Conservation (phyloP, 1,140 invertebrate species). For the Gonioctena quinquepunctata region DNA sequence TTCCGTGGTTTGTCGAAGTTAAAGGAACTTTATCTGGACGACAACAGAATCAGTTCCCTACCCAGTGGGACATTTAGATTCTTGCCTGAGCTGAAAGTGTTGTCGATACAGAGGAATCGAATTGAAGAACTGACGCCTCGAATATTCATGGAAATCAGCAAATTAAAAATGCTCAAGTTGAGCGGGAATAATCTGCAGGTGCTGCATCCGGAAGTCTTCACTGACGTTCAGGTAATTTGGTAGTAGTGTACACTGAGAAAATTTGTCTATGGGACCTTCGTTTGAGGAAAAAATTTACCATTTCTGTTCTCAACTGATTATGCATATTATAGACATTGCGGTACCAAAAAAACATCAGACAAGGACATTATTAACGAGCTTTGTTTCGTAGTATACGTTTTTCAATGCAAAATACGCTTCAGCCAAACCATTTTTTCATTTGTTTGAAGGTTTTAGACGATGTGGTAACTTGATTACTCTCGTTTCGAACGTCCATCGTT, state of each 20-base stretch:
- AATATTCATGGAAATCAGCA: constrained; percentile 69
- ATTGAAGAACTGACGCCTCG: constrained; percentile 69
- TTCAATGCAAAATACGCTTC: too few species aligned
- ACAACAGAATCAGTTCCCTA: constrained; percentile 75
- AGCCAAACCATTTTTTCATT: too few species aligned
- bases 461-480: too few species aligned
- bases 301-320: too few species aligned
- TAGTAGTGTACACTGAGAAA: not conserved
- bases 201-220: constrained; percentile 75
- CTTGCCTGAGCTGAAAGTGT: constrained; percentile 66
- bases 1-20: constrained; percentile 76
- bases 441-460: too few species aligned
- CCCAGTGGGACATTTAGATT: constrained; percentile 75
- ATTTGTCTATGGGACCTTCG: not conserved
- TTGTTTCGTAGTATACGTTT: too few species aligned
- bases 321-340: too few species aligned
- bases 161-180: constrained; percentile 71
- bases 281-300: too few species aligned
- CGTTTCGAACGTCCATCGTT: too few species aligned
- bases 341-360: too few species aligned
- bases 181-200: constrained; percentile 73
- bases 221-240: constrained; percentile 66
- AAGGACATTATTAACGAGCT: too few species aligned
- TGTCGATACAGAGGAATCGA: constrained; percentile 72
- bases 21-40: constrained; percentile 82